A percentile compares a stretch with the other conserved stretches of the same genome.
phyloP scores from a whole-genome alignment of 2,888 invertebrate genomes.

The Scaptomyza tumidula region DNA sequence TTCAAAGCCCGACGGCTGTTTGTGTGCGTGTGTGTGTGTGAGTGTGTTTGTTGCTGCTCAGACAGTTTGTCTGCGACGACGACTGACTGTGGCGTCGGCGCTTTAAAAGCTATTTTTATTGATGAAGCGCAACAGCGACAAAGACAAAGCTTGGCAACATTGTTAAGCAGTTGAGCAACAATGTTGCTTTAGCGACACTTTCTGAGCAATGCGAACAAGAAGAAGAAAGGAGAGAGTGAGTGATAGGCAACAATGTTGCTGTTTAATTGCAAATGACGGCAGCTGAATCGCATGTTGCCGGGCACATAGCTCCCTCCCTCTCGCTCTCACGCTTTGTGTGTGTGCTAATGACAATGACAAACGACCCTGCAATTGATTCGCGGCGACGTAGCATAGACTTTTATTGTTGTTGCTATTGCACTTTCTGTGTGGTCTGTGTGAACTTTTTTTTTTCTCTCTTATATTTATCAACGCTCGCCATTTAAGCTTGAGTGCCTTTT shows the following conservation, averaged over 20 bases:
- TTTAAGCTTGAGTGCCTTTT: constrained; percentile 78
- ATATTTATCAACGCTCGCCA: constrained; percentile 59
- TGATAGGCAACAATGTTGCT: constrained; percentile 14
- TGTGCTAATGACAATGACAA: constrained; percentile 63
- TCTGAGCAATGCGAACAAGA: background rate
- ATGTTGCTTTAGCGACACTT: constrained; percentile 23
- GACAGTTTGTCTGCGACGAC: constrained; percentile 69
- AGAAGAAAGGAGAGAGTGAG: background rate
- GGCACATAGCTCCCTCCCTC: constrained; percentile 50
- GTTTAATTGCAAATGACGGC: constrained; percentile 7
- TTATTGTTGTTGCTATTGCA: constrained; percentile 20
- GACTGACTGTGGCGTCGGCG: constrained; percentile 59
- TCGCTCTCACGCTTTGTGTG: background rate
- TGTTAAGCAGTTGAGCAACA: constrained; percentile 38
- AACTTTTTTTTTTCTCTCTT: background rate
- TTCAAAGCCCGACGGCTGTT: constrained; percentile 41
- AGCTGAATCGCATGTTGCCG: constrained; percentile 37
- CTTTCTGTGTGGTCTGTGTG: constrained; percentile 55
- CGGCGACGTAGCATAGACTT: constrained; percentile 36
- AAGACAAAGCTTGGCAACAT: constrained; percentile 22
- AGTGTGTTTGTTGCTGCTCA: constrained; percentile 38
- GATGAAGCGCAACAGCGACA: constrained; percentile 64
- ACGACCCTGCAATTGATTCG: constrained; percentile 69
- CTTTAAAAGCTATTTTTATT: constrained; percentile 74
- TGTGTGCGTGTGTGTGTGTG: constrained; percentile 19